phyloP scores from a whole-genome alignment of 2,113 vertebrate genomes.

The Leiothrix lutea region DNA sequence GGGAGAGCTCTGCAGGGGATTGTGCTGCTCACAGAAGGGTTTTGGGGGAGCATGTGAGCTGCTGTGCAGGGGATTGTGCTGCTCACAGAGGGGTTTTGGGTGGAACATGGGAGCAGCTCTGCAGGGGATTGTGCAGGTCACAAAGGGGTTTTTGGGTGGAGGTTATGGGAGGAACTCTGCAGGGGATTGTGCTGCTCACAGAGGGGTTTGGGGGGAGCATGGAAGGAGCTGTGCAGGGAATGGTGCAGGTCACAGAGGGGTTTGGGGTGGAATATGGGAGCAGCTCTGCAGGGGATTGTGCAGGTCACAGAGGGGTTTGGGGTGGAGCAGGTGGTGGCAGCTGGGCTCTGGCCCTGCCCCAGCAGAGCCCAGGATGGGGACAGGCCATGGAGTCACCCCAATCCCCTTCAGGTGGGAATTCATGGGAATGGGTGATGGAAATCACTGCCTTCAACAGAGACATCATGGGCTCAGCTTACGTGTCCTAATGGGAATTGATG shows the following conservation, averaged over 20 bases:
- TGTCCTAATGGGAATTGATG: conserved; percentile 72
- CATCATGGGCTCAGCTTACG: not conserved
- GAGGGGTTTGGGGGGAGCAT: too few relatives aligned
- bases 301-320: not conserved
- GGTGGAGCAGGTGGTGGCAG: not conserved
- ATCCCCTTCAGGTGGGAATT: not conserved
- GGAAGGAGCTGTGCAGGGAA: too few relatives aligned
- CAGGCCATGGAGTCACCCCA: not conserved
- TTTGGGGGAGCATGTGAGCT: not conserved
- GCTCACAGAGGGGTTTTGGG: not conserved
- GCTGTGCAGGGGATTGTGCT: not conserved
- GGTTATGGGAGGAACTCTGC: not conserved
- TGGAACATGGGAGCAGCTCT: too few relatives aligned
- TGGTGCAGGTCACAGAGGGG: too few relatives aligned
- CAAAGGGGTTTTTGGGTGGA: not conserved
- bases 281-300: not conserved
- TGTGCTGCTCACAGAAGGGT: too few relatives aligned
- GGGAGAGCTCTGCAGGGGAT: too few relatives aligned
- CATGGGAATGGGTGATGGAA: conserved; percentile 46
- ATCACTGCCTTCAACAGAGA: conserved; percentile 25
- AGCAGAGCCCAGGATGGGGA: not conserved
- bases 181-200: not conserved
- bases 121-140: too few relatives aligned
- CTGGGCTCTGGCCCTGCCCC: not conserved
- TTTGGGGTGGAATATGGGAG: not conserved